These are phyloP conservation scores for Tachina fera DNA, from an alignment of 2,888 invertebrate genomes.

Conservation along the genomic window DNA sequence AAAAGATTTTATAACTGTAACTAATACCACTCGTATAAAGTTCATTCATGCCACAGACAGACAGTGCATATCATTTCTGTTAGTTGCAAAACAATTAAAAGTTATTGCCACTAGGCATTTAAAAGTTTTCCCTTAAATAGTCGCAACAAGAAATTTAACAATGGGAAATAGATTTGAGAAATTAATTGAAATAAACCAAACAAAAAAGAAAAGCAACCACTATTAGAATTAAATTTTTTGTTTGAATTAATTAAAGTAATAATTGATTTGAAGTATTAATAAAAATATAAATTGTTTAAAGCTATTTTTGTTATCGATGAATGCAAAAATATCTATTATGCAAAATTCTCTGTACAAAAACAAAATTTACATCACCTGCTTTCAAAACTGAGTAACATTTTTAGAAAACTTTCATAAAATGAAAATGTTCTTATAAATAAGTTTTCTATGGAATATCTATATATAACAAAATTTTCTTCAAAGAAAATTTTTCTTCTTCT, in stretches of 20 bases:
- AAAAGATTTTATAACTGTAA: constrained; percentile 56
- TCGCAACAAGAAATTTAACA: constrained; percentile 18
- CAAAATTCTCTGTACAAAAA: too few relatives aligned
- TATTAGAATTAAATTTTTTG: too few relatives aligned
- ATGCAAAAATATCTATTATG: too few relatives aligned
- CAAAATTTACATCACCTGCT: too few relatives aligned
- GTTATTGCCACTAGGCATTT: constrained; percentile 40
- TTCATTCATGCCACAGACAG: constrained; percentile 37
- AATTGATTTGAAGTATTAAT: not conserved
- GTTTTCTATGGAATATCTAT: too few relatives aligned
- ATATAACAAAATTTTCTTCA: too few relatives aligned
- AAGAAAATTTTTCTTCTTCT: too few relatives aligned
- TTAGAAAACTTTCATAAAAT: too few relatives aligned
- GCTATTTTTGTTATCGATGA: too few relatives aligned
- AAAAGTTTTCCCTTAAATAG: constrained; percentile 44
- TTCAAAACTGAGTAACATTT: too few relatives aligned
- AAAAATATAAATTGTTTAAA: too few relatives aligned
- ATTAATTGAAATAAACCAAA: constrained; percentile 2
- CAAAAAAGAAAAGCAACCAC: not conserved
- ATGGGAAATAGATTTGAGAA: constrained; percentile 26
- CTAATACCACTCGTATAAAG: constrained; percentile 34
- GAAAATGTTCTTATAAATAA: too few relatives aligned
- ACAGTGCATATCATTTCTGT: constrained; percentile 35
- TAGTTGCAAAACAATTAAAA: constrained; percentile 46
- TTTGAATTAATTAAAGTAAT: not conserved